Percentiles rank a stretch among this genome's conserved stretches.
Evolutionary conservation across 1,140 invertebrate genomes (phyloP).

Genomic region (Drosophila biarmipes): DNA sequence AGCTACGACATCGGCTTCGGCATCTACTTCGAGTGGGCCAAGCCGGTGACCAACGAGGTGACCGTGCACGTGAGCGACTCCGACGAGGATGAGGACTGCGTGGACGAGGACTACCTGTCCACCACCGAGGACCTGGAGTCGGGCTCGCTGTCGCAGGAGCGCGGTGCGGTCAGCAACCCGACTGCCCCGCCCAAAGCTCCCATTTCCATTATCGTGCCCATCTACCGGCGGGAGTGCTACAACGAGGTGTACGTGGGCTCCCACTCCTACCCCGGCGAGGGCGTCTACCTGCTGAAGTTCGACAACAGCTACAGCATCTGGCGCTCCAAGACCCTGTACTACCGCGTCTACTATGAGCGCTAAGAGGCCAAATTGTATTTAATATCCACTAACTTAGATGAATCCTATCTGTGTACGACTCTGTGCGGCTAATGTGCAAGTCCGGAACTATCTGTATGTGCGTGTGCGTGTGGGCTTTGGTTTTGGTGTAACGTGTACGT

Average conservation of each 20-base stretch:
- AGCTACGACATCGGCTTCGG: constrained; percentile 99
- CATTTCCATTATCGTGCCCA: constrained; percentile 93
- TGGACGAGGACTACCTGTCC: constrained; percentile 86
- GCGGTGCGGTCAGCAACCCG: constrained; percentile 43
- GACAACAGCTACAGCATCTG: constrained; percentile 99
- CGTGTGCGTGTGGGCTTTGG: constrained; percentile 21
- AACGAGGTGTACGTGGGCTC: constrained; percentile 98
- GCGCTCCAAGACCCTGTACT: constrained; percentile 99
- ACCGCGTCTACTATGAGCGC: constrained; percentile 98
- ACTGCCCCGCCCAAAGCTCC: constrained; percentile 85
- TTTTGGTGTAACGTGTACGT: constrained; percentile 20
- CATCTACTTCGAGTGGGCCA: constrained; percentile 99
- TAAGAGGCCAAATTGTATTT: constrained; percentile 72
- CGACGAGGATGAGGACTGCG: constrained; percentile 88
- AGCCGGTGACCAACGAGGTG: constrained; percentile 92
- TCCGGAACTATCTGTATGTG: constrained; percentile 11
- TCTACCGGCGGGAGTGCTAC: constrained; percentile 98
- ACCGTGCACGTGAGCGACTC: constrained; percentile 95
- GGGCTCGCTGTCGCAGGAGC: constrained; percentile 76
- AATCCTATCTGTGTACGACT: constrained; percentile 28
- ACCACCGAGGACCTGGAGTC: constrained; percentile 84
- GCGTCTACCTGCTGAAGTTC: constrained; percentile 99
- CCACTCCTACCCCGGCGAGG: constrained; percentile 98
- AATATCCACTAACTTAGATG: constrained; percentile 20
- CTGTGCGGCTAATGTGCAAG: constrained; percentile 22